Evolutionary conservation across 1,140 invertebrate genomes (phyloP), one percentile per base, ranked within the genome.

Genomic region (Harpegnathos saltator): DNA sequence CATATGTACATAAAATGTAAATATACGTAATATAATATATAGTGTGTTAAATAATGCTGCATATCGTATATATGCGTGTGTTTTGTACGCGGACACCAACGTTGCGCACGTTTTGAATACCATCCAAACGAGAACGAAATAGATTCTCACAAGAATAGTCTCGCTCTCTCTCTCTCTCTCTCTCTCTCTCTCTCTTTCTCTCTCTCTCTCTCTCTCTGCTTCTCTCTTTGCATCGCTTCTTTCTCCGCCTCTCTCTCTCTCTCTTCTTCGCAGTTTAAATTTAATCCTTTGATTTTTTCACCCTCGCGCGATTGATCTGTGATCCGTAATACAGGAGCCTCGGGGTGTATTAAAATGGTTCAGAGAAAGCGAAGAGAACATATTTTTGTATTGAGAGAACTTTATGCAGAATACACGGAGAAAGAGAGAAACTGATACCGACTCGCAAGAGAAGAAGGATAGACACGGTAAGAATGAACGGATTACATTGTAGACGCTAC

Each of bases 91-190:
- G 48, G 26, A 68, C 38, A 68, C 65, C 1, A 11, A 19, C 3
- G 14, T 24, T 24, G 48, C 26, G 4, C 15, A 19, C 3, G 44
- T 74, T 65, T 83, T 83, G 65, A 71, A 48, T 54, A 29, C 14
- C 33, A 19, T 85, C 84, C 66, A 85, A 85, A 54, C 22, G 19
- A 58, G 61, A 63, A 29, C 33, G 22, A 75, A 82, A 81, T 61
- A 82, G 52, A 68, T 58, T 11, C 33, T 19, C 33, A 22, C 50
- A n/a, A 54, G 65, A 66, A 59, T 14, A 33, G 9, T 56, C 11
- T 12, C 2, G 3, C 33, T 22, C 52, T 14, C 3, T 17, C 3
- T 52, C n/a, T 48, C 24, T 52, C 44, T 68, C 48, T 68, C 48
- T 19, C 38, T 14, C 12, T 4, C 50, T 68, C 50, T 33, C 2